phyloP scores from a whole-genome alignment of 2,888 invertebrate genomes.

The Metellina segmentata region DNA sequence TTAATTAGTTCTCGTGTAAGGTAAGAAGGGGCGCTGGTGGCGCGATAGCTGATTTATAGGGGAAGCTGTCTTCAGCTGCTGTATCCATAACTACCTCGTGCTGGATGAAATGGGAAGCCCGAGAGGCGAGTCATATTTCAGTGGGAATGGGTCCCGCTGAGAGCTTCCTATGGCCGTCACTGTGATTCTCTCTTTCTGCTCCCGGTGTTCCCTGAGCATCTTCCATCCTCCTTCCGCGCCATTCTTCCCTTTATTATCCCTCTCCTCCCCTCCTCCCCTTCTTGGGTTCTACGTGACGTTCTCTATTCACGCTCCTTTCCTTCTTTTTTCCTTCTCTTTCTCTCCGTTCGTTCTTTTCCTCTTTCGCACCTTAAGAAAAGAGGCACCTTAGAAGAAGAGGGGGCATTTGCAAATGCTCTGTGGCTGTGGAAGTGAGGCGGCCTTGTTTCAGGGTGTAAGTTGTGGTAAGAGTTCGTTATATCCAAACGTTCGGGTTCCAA shows the following conservation, averaged over 20 bases:
- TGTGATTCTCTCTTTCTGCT: slow-evolving; percentile 65
- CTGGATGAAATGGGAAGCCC: slow-evolving; percentile 63
- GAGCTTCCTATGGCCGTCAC: slow-evolving; percentile 63
- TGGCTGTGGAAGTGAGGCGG: no score
- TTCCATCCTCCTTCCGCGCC: slow-evolving; percentile 59
- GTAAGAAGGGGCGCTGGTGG: slow-evolving; percentile 34
- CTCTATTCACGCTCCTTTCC: slow-evolving; percentile 39
- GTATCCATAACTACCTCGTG: slow-evolving; percentile 63
- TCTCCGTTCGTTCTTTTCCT: no score
- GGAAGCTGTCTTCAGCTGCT: slow-evolving; percentile 71
- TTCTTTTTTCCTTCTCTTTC: neutral
- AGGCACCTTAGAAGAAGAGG: slow-evolving; percentile 13
- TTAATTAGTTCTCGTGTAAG: slow-evolving; percentile 64
- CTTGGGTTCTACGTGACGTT: slow-evolving; percentile 20
- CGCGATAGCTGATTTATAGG: slow-evolving; percentile 74
- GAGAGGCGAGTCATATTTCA: slow-evolving; percentile 71
- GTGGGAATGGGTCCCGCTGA: slow-evolving; percentile 71
- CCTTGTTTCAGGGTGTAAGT: no score
- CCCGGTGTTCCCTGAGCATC: slow-evolving; percentile 59
- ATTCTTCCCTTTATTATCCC: slow-evolving; percentile 72
- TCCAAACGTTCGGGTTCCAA: no score
- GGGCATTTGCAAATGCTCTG: slow-evolving; percentile 43
- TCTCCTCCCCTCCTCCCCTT: slow-evolving; percentile 9
- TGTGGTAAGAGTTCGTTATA: no score
- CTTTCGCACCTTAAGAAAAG: no score